Evolutionary conservation across 2,888 invertebrate species (phyloP).

Genomic region (Meloe dianella): DNA sequence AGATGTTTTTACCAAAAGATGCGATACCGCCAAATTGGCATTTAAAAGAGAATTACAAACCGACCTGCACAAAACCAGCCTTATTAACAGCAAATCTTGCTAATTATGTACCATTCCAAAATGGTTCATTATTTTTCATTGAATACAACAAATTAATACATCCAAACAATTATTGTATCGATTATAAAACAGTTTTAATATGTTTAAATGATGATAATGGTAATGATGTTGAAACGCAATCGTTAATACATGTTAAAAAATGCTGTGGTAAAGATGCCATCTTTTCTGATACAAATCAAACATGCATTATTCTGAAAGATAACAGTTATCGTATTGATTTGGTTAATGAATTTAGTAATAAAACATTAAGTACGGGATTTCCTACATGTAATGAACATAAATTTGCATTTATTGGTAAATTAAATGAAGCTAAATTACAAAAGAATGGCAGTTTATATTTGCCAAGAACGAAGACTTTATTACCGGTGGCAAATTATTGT

Average conservation of each 20-base stretch:
- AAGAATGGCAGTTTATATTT: constrained; percentile 64
- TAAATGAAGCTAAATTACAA: constrained; percentile 62
- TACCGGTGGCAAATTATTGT: constrained; percentile 59
- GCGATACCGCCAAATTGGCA: constrained; percentile 58
- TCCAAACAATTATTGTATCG: constrained; percentile 72
- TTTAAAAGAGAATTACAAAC: constrained; percentile 55
- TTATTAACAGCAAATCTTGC: constrained; percentile 46
- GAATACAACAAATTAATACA: constrained; percentile 60
- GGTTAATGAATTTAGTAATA: constrained; percentile 39
- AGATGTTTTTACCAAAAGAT: constrained; percentile 25
- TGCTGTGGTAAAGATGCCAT: constrained; percentile 74
- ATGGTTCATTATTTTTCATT: constrained; percentile 68
- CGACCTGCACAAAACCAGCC: constrained; percentile 51
- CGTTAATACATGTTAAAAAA: constrained; percentile 61
- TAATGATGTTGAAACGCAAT: constrained; percentile 44
- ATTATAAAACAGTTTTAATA: constrained; percentile 68
- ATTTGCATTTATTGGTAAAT: constrained; percentile 66
- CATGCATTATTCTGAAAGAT: constrained; percentile 58
- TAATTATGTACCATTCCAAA: constrained; percentile 62
- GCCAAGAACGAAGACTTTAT: constrained; percentile 57
- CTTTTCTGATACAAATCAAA: constrained; percentile 65
- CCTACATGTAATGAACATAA: constrained; percentile 57
- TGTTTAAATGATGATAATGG: constrained; percentile 61
- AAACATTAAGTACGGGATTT: constrained; percentile 49
- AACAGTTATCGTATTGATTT: constrained; percentile 49